Conservation (phyloP, 2,888 invertebrate genomes). For the Lasioglossum leucozonium region DNA sequence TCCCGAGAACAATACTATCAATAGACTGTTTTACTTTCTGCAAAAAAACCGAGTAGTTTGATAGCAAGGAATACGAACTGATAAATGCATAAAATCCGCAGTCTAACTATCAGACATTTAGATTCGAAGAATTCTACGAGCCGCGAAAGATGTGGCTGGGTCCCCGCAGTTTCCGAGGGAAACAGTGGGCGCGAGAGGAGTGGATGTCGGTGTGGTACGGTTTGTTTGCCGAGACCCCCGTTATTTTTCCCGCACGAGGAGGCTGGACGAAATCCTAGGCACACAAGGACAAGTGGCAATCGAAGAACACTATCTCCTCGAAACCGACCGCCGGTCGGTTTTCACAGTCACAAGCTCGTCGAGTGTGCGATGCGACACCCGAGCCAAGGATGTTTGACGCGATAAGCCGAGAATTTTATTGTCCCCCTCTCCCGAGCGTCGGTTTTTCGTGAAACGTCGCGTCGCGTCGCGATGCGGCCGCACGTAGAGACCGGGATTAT, state of each 20-base stretch:
- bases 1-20: too few relatives aligned
- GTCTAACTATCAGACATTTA: neutral
- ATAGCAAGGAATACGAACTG: neutral
- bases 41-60: too few relatives aligned
- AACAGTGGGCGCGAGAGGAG: constrained; percentile 7
- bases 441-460: constrained; percentile 65
- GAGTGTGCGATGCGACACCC: constrained; percentile 61
- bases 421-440: constrained; percentile 56
- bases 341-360: constrained; percentile 52
- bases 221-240: constrained; percentile 67
- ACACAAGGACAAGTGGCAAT: constrained; percentile 75
- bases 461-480: neutral
- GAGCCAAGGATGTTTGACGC: constrained; percentile 73
- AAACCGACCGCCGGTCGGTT: constrained; percentile 50
- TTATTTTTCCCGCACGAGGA: constrained; percentile 63
- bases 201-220: neutral
- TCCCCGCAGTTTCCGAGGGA: constrained; percentile 3
- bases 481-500: neutral
- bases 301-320: constrained; percentile 62
- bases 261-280: constrained; percentile 74
- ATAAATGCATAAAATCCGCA: neutral
- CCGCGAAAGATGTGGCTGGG: neutral
- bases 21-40: too few relatives aligned
- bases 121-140: neutral
- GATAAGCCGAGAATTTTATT: constrained; percentile 78